These are phyloP conservation scores for Myiothlypis coronata DNA, from an alignment of 2,797 vertebrate genomes.

Conservation along the genomic window DNA sequence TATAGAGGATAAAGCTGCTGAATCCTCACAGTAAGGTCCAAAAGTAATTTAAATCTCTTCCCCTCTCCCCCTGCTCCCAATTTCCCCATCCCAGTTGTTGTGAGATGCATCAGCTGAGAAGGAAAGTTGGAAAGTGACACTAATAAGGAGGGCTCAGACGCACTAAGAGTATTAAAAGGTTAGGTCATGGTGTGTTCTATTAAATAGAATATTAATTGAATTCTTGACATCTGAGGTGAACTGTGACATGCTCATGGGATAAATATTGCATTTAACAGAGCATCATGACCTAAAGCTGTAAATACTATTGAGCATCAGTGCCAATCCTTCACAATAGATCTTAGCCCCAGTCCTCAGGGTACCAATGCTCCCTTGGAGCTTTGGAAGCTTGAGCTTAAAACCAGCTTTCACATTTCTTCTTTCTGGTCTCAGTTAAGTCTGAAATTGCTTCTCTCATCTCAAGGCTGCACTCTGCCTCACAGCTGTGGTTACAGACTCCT, in stretches of 20 bases:
- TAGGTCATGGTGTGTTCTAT: constrained; percentile 47
- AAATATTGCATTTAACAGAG: constrained; percentile 58
- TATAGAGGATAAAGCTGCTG: constrained; percentile 21
- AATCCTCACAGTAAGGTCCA: constrained; percentile 41
- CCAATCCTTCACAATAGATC: constrained; percentile 3
- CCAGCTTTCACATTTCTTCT: constrained; percentile 3
- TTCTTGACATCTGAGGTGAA: constrained; percentile 56
- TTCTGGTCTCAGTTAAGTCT: not conserved
- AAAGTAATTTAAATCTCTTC: constrained; percentile 2
- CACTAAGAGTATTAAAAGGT: constrained; percentile 51
- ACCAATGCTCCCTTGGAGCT: constrained; percentile 13
- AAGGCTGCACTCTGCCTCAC: not conserved
- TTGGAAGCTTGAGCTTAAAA: constrained; percentile 4
- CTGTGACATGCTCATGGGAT: constrained; percentile 56
- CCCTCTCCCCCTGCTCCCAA: not conserved
- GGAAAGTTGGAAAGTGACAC: constrained; percentile 45
- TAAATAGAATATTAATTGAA: constrained; percentile 63
- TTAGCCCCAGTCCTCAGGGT: not conserved
- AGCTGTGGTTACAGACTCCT: not conserved
- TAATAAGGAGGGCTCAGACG: constrained; percentile 25
- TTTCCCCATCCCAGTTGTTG: constrained; percentile 27
- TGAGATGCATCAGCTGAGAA: constrained; percentile 24
- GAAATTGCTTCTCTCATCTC: not conserved
- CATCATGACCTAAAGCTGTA: constrained; percentile 31
- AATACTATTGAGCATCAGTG: constrained; percentile 1